Base-by-base conservation (phyloP, 2,888 invertebrate species). In the Leucania comma region DNA sequence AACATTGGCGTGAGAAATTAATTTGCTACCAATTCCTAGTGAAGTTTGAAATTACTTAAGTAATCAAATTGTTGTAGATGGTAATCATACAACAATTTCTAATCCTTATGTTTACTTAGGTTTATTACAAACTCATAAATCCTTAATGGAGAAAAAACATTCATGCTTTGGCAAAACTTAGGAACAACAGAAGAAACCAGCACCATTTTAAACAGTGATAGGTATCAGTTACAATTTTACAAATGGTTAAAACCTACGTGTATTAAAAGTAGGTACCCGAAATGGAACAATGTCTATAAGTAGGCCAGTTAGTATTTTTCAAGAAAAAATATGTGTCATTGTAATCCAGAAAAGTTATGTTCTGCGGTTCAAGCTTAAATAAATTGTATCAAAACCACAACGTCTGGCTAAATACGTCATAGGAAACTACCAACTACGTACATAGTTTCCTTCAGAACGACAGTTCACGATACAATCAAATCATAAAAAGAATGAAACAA, bases 1-100 rank as follows among this genome's bases (percentile, higher is more conserved):
- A 85, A 83, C 71, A 81, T 85, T 85, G 58, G 80, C 84, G 83
- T 87, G 88, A 82, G 89, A 90, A 90, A 90, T 88, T 87, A 80
- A 81, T 86, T 84, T 81, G 70, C 65, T 74, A 80, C 67, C 58
- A 60, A 58, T 68, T 69, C 68, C 20, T 68, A 68, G 26, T 63
- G 58, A 78, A 22, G 75, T 32, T 56, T 48, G 53, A 76, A 65
- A 76, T 70, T 69, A 59, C 42, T 78, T 46, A 67, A 70, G 61
- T 67, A 42, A 42, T 42, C 26, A 46, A 75, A 53, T 32, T 46
- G 32, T 42, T 54, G 46, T n/a, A 26, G 26, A 54, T 48, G 22
- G 29, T 35, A 24, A 54, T 54, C 12, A 57, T 56, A 38, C 10
- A n/a, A 68, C 38, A 72, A 48, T 54, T 29, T 71, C 20, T 35